phyloP scores from a whole-genome alignment of 2,888 invertebrate genomes.

The Xestia ashworthii region DNA sequence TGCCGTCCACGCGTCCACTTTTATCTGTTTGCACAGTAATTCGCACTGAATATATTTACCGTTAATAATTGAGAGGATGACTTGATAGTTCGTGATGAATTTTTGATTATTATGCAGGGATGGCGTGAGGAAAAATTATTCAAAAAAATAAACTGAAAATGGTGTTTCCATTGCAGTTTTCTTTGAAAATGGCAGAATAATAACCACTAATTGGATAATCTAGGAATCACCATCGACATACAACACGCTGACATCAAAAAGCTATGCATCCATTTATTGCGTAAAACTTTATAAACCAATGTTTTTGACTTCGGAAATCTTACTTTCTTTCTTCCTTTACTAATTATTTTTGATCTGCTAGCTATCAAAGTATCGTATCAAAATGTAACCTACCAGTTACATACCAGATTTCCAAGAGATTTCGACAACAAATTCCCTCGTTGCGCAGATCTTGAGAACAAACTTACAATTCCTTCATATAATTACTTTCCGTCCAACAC shows the following conservation, averaged over 20 bases:
- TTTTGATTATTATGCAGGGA: neutral
- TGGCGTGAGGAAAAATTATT: neutral
- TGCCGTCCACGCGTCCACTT: constrained; percentile 72
- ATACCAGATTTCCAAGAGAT: too few species aligned
- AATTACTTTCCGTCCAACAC: too few species aligned
- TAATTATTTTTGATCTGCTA: neutral
- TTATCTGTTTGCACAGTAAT: constrained; percentile 80
- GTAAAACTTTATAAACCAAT: neutral
- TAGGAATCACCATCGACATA: too few species aligned
- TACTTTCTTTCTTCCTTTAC: neutral
- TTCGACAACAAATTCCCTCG: neutral
- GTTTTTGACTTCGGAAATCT: neutral
- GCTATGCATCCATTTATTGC: neutral
- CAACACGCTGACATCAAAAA: neutral
- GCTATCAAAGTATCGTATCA: neutral
- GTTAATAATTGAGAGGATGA: constrained; percentile 55
- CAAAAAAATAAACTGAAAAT: neutral
- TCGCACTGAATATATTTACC: constrained; percentile 70
- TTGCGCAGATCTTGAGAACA: neutral
- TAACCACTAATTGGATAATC: neutral
- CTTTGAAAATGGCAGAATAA: neutral
- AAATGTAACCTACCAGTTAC: too few species aligned
- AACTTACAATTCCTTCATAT: neutral
- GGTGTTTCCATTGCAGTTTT: neutral
- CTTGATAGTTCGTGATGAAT: constrained; percentile 38